Base-by-base conservation (phyloP, 2,888 invertebrate species). In the Ichneumoninae sp. region DNA sequence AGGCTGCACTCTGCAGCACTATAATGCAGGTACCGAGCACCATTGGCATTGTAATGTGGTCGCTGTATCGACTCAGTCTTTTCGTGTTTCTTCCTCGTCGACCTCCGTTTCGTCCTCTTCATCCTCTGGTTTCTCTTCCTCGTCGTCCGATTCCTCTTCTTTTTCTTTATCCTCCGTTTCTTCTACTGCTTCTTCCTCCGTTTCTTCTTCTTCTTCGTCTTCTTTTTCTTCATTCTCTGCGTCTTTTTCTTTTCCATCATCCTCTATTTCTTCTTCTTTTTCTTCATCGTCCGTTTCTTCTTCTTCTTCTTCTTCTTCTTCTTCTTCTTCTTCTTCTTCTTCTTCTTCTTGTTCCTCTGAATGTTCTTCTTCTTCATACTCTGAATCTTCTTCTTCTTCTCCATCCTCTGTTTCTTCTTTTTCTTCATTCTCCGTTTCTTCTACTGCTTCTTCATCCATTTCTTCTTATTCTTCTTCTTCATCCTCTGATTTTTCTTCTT, bases 1-100 rank as follows among this genome's bases (percentile, higher is more conserved):
- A 87, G 85, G 85, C 81, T 66, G 60, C 44, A 33, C 63, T 40
- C 26, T 26, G 19, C 68, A 68, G 68, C 36, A 68, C 36, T 54
- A 40, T 47, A 5, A 16, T 26, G 40, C 70, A 30, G 47, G 78
- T 70, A 78, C 50, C 57, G 19, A 16, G 33, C 47, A 69, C 19
- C 19, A 63, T 8, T 13, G 30, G 54, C 47, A 78, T 79, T 75
- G 78, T 57, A 83, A 83, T 54, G 66, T 30, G 36, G 66, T 76
- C 40, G 44, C 13, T n/a, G 54, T 40, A 70, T 69, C 70, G 44
- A 52, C 47, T 16, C 44, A 2, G 44, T n/a, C 7, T 10, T 47
- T 83, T 30, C 16, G 57, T 75, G 69, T 1, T 68, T 76, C 83
- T 74, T 50, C 10, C 6, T 6, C 52, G 60, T 30, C 30, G 40